These are phyloP conservation scores for Aquatica leii DNA, from an alignment of 2,888 invertebrate genomes.

Conservation along the genomic window DNA sequence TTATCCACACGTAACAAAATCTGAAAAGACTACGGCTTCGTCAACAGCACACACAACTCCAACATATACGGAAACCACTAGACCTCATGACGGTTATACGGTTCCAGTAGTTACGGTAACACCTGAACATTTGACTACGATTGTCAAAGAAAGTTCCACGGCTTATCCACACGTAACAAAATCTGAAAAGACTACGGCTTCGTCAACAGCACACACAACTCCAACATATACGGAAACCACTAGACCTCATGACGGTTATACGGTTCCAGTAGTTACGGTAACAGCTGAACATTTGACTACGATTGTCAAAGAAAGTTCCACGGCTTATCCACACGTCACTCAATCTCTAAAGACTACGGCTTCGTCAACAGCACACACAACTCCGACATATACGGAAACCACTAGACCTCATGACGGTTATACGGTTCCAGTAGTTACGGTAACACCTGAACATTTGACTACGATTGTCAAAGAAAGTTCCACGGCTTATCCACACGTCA, in stretches of 20 bases:
- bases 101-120: slow-evolving; percentile 1
- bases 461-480: slow-evolving; percentile 5
- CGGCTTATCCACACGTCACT: background rate
- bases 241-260: background rate
- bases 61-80: background rate
- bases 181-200: background rate
- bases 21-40: background rate
- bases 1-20: too few relatives aligned
- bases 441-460: background rate
- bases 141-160: slow-evolving; percentile 23
- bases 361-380: background rate
- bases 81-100: background rate
- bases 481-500: background rate
- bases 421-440: background rate
- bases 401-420: background rate
- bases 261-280: slow-evolving; percentile 1
- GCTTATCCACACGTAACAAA: slow-evolving; percentile 30
- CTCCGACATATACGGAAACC: background rate
- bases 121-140: background rate
- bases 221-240: background rate
- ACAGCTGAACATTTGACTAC: background rate
- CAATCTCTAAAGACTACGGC: too few relatives aligned
- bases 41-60: background rate
- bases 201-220: background rate
- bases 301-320: background rate